These are phyloP conservation scores for Chironomus striatipennis DNA, from an alignment of 1,140 invertebrate genomes.

Conservation along the genomic window DNA sequence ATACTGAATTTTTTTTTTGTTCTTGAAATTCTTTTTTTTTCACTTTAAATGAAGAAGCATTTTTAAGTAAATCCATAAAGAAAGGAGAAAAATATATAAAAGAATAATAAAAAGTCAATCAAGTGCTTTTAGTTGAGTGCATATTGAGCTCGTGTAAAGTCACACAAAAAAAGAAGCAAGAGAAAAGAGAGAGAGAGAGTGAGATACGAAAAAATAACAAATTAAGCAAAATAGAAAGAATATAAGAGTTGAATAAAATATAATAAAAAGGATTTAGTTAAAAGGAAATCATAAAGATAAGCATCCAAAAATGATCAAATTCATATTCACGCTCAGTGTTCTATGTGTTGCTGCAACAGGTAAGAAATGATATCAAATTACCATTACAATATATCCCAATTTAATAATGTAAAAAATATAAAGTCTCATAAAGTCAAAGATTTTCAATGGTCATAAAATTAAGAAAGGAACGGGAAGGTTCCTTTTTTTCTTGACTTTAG, in stretches of 20 bases:
- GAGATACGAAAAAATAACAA: no score
- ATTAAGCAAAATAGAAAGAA: no score
- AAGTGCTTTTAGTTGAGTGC: background rate
- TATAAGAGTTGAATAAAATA: no score
- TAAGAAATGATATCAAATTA: conserved; percentile 18
- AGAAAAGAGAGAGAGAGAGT: no score
- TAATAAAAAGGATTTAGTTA: background rate
- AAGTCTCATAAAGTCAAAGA: no score
- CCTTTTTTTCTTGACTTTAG: background rate
- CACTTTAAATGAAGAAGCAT: no score
- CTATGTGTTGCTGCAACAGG: conserved; percentile 11
- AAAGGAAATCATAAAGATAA: conserved; percentile 22
- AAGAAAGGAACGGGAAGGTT: no score
- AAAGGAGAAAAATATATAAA: background rate
- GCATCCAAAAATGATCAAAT: conserved; percentile 16
- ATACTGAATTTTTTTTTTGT: no score
- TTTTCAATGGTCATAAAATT: no score
- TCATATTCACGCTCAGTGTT: conserved; percentile 10
- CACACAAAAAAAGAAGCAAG: background rate
- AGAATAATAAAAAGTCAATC: background rate
- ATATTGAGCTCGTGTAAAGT: conserved; percentile 7
- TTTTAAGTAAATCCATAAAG: background rate
- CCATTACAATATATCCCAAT: background rate
- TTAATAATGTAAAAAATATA: no score
- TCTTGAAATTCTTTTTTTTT: no score